Conservation (phyloP, 2,797 vertebrate species). For the Hoplostethus mediterraneus region DNA sequence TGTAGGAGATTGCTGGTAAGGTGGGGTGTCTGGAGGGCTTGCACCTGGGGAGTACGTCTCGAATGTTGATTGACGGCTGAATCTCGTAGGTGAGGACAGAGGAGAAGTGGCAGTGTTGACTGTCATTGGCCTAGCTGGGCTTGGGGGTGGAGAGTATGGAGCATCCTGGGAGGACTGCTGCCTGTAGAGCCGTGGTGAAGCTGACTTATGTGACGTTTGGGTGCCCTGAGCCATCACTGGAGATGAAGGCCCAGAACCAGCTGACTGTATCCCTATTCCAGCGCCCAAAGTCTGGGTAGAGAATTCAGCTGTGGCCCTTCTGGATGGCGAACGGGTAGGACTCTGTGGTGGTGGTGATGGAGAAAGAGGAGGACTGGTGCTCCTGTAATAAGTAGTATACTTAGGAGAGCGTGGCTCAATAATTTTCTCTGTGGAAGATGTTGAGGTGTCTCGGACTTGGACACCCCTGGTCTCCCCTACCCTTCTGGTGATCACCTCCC, state of each 20-base stretch:
- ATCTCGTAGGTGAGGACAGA: conserved; percentile 90
- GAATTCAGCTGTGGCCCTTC: conserved; percentile 90
- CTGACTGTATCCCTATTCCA: conserved; percentile 73
- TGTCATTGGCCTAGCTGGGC: conserved; percentile 88
- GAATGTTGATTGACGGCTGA: conserved; percentile 87
- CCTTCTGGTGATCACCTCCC: conserved; percentile 83
- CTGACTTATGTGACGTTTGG: conserved; percentile 88
- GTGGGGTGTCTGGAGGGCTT: conserved; percentile 86
- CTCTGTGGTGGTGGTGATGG: conserved; percentile 92
- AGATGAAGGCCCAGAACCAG: conserved; percentile 75
- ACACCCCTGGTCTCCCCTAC: conserved; percentile 79
- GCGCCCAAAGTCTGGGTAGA: conserved; percentile 93
- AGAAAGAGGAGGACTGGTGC: conserved; percentile 93
- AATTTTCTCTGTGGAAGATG: conserved; percentile 79
- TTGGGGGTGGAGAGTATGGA: conserved; percentile 88
- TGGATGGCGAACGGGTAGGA: conserved; percentile 85
- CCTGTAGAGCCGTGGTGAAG: conserved; percentile 87
- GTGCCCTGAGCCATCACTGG: conserved; percentile 93
- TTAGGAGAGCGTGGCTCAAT: conserved; percentile 82
- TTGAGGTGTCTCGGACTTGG: conserved; percentile 80
- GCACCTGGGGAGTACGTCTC: conserved; percentile 89
- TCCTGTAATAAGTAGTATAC: conserved; percentile 89
- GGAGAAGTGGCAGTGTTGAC: conserved; percentile 92
- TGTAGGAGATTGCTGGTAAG: conserved; percentile 87
- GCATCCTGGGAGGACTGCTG: conserved; percentile 93